These are phyloP conservation scores for Drosophila lacertosa DNA, from an alignment of 1,140 invertebrate species.

Conservation along the genomic window DNA sequence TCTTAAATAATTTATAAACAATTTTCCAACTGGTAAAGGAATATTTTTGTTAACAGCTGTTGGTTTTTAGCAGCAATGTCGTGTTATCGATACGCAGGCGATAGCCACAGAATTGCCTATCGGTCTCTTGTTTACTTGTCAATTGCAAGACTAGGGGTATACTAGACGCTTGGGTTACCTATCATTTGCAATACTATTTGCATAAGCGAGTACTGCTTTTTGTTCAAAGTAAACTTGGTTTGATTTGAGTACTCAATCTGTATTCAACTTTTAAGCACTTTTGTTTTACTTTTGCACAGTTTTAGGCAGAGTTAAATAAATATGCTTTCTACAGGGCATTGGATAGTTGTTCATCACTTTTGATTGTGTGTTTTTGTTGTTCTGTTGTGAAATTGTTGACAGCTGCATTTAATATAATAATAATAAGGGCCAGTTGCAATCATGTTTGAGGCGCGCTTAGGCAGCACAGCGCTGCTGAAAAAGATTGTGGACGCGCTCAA, in stretches of 20 bases:
- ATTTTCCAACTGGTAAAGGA: slow-evolving; percentile 10
- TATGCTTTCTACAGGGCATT: slow-evolving; percentile 6
- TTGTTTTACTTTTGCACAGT: too few species aligned
- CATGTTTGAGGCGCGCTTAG: slow-evolving; percentile 98
- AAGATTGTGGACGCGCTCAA: slow-evolving; percentile 99
- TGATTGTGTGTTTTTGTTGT: slow-evolving; percentile 6
- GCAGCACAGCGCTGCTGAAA: slow-evolving; percentile 95
- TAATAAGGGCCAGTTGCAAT: slow-evolving; percentile 5
- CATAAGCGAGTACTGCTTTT: neutral
- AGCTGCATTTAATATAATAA: slow-evolving; percentile 21
- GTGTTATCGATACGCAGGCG: slow-evolving; percentile 5
- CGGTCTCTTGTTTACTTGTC: slow-evolving; percentile 1
- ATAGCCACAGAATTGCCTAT: neutral
- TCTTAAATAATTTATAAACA: neutral
- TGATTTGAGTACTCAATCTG: too few species aligned
- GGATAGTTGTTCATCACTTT: neutral
- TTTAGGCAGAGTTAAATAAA: neutral
- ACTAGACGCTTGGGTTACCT: too few species aligned
- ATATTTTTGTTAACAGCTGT: slow-evolving; percentile 23
- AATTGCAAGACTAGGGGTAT: neutral
- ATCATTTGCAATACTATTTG: neutral
- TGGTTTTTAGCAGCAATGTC: neutral
- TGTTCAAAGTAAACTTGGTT: neutral
- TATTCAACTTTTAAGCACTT: too few species aligned
- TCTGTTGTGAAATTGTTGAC: slow-evolving; percentile 49